Evolutionary conservation across 1,140 invertebrate genomes (phyloP), one percentile per base, ranked within the genome.

Genomic region (Mercenaria mercenaria): DNA sequence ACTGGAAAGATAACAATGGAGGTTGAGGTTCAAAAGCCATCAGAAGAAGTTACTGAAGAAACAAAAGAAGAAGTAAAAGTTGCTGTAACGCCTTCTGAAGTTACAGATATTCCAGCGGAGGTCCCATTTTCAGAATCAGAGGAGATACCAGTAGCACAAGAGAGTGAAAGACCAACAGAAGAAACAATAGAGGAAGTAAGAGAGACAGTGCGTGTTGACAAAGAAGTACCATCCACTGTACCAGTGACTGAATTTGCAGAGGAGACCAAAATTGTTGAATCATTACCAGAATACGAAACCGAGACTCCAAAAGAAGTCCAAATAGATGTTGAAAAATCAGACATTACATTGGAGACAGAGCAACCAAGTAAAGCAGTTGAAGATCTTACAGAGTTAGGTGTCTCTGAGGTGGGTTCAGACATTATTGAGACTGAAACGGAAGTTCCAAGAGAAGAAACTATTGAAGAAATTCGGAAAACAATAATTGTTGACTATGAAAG

Each of bases 151-250:
- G 79, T 34, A n/a, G 87, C 87, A 26, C 69, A 88, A 29, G 81
- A 89, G 39, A 77, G 59, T 89, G 92, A 88, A 39, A 87, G 74
- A 69, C 91, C 89, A 18, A 69, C 37, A 23, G 83, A 91, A 69
- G 83, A 82, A 41, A 76, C 77, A 20, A 50, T 89, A 64, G 90
- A 91, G 72, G 85, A 86, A 13, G 85, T 84, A 79, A 77, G 79
- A 87, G 59, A 93, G 88, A 91, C 90, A 23, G 39, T 92, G 15
- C 81, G 72, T 43, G 80, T 90, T 29, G 81, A 87, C 72, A 79
- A 23, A 10, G 83, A 85, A 59, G 77, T 39, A 1, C 50, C 86
- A 47, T 32, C 74, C 10, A 52, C 39, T 47, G 74, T 52, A 10
- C 43, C 74, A 26, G 74, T 8, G 20, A 67, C 61, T 32, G 61